Evolutionary conservation across 2,888 invertebrate species (phyloP).

Genomic region (Shargacucullia verbasci): DNA sequence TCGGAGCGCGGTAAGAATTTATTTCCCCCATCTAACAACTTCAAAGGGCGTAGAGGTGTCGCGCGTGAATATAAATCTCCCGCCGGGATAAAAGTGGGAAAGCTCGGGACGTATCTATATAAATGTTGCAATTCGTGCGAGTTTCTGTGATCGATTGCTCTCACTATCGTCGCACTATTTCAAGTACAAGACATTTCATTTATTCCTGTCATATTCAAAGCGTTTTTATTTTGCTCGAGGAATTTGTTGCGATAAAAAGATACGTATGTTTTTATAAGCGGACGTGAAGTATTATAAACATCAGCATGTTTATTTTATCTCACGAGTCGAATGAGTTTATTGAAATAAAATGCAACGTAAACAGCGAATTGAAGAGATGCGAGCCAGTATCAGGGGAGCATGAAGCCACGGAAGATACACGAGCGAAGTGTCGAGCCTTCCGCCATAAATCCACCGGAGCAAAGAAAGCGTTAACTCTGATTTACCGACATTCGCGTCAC

Average conservation of each 20-base stretch:
- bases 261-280: slow-evolving; percentile 65
- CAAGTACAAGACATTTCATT: slow-evolving; percentile 81
- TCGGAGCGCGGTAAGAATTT: slow-evolving; percentile 76
- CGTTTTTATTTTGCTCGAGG: slow-evolving; percentile 68
- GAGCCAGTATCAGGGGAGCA: slow-evolving; percentile 67
- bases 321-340: slow-evolving; percentile 58
- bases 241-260: slow-evolving; percentile 67
- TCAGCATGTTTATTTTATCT: slow-evolving; percentile 62
- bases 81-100: slow-evolving; percentile 78
- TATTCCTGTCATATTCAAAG: slow-evolving; percentile 80
- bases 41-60: slow-evolving; percentile 86
- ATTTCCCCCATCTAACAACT: slow-evolving; percentile 80
- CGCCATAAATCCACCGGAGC: slow-evolving; percentile 77
- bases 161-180: slow-evolving; percentile 79
- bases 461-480: slow-evolving; percentile 84
- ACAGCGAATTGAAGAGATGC: slow-evolving; percentile 52
- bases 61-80: slow-evolving; percentile 83
- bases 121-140: slow-evolving; percentile 83
- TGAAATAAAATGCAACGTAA: slow-evolving; percentile 61
- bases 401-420: slow-evolving; percentile 69
- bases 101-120: slow-evolving; percentile 78
- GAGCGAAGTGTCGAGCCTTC: slow-evolving; percentile 69
- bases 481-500: slow-evolving; percentile 76
- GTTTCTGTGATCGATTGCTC: slow-evolving; percentile 80
- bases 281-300: slow-evolving; percentile 66